Evolutionary conservation across 1,140 invertebrate species (phyloP).

Genomic region (Aphelinus certus): DNA sequence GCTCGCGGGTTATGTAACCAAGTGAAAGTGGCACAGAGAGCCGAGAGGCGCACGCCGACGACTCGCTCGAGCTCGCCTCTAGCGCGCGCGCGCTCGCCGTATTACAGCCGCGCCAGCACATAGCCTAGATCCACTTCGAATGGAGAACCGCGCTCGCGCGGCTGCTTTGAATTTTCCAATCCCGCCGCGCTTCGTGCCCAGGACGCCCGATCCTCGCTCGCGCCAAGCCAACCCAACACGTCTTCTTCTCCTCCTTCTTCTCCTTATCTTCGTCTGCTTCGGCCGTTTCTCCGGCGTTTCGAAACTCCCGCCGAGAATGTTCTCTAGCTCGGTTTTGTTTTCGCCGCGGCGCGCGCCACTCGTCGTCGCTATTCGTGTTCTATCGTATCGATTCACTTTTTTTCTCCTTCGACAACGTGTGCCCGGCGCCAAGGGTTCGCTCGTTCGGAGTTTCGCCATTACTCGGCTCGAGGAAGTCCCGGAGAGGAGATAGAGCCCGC

Average conservation of each 20-base stretch:
- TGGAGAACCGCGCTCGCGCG: neutral
- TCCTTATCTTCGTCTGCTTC: neutral
- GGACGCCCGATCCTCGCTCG: too few species aligned
- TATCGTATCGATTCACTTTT: too few species aligned
- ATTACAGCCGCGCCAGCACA: neutral
- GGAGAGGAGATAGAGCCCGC: too few species aligned
- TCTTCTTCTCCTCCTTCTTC: neutral
- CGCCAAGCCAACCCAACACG: neutral
- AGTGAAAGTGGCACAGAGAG: conserved; percentile 65
- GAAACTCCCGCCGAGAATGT: neutral
- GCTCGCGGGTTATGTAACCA: conserved; percentile 61
- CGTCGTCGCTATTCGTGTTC: too few species aligned
- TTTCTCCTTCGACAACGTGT: too few species aligned
- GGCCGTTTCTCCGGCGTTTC: neutral
- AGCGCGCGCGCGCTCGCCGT: neutral
- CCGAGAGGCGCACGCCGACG: conserved; percentile 51
- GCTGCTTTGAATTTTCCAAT: neutral
- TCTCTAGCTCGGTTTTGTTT: too few species aligned
- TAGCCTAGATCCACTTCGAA: conserved; percentile 17
- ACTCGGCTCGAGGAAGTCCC: too few species aligned
- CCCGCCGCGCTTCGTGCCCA: neutral
- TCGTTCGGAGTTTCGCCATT: too few species aligned
- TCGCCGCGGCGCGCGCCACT: too few species aligned
- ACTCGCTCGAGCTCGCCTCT: conserved; percentile 44
- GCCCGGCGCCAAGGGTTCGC: too few species aligned